Evolutionary conservation across 1,140 invertebrate species (phyloP).

Genomic region (Frieseomelitta varia): DNA sequence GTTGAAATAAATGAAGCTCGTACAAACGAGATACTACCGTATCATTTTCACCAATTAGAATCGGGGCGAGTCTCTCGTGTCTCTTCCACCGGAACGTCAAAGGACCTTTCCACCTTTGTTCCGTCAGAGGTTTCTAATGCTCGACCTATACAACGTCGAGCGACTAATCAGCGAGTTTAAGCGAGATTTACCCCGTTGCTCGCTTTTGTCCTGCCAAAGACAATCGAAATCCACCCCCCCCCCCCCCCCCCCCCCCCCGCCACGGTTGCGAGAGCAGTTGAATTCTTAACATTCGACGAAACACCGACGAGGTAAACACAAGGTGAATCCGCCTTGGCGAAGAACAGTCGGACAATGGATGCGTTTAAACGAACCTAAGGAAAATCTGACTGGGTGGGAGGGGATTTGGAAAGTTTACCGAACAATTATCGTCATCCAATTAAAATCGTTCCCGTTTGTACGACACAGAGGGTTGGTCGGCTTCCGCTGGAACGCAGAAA

Average conservation of each 20-base stretch:
- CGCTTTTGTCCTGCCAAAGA: background rate
- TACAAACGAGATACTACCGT: no score
- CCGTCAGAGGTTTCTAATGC: background rate
- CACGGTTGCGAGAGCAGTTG: no score
- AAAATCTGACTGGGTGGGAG: background rate
- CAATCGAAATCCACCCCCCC: background rate
- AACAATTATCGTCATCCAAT: conserved; percentile 42
- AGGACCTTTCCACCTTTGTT: background rate
- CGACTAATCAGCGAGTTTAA: conserved; percentile 16
- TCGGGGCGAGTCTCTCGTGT: background rate
- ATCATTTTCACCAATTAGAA: conserved; percentile 58
- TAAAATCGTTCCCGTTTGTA: conserved; percentile 26
- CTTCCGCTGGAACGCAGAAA: background rate
- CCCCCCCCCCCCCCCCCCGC: no score
- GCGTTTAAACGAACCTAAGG: conserved; percentile 14
- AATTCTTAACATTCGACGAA: background rate
- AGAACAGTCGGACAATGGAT: conserved; percentile 13
- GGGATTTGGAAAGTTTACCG: conserved; percentile 16
- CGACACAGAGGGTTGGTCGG: background rate
- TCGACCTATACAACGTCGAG: no score
- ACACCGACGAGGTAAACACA: background rate
- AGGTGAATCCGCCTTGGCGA: background rate
- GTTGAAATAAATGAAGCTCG: no score
- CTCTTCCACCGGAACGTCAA: background rate
- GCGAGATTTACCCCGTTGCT: background rate